phyloP scores from a whole-genome alignment of 2,113 vertebrate species.

The Eulacestoma nigropectus region DNA sequence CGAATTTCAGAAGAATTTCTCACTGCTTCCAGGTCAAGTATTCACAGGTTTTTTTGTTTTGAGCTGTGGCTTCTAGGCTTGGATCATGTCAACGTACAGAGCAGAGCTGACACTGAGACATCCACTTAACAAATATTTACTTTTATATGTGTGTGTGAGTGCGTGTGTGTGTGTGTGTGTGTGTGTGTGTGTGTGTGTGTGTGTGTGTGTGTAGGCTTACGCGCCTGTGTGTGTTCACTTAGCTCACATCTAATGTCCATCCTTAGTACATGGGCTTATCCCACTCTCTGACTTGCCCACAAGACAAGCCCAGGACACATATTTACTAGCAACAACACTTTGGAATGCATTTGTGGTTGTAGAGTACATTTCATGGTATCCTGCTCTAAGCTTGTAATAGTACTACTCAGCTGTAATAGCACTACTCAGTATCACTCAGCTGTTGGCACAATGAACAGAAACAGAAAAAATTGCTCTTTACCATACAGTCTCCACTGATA shows the following conservation, averaged over 20 bases:
- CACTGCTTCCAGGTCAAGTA: conserved; percentile 29
- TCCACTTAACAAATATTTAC: conserved; percentile 46
- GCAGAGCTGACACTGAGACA: neutral
- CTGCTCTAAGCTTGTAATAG: neutral
- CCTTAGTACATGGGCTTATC: neutral
- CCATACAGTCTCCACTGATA: neutral
- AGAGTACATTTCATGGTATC: neutral
- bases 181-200: neutral
- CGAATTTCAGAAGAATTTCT: neutral
- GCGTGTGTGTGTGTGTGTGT: neutral
- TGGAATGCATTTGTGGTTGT: conserved; percentile 6
- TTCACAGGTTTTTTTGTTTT: conserved; percentile 58
- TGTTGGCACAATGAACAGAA: neutral
- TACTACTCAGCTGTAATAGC: neutral
- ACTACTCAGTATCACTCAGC: neutral
- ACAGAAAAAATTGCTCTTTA: neutral
- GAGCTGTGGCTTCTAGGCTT: conserved; percentile 11
- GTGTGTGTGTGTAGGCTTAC: neutral
- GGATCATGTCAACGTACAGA: conserved; percentile 18
- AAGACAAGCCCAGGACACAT: neutral
- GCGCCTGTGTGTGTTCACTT: neutral
- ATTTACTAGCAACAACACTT: neutral
- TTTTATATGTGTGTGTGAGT: neutral
- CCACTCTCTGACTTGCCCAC: neutral
- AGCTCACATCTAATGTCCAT: neutral